These are phyloP conservation scores for Dascyllus trimaculatus DNA, from an alignment of 2,113 vertebrate genomes.

Conservation along the genomic window DNA sequence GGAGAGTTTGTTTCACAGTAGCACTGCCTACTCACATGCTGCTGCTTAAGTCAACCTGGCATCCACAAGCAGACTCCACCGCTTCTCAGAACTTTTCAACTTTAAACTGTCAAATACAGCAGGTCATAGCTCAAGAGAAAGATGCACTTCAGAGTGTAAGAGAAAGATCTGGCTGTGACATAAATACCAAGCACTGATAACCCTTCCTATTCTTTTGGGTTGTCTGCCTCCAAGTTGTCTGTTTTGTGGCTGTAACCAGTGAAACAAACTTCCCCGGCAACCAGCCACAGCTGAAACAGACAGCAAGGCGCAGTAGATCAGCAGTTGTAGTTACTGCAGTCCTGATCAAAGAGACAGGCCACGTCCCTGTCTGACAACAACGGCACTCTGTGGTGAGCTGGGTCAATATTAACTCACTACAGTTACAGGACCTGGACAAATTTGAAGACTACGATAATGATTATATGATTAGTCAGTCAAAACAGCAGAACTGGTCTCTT, in stretches of 20 bases:
- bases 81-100: constrained; percentile 11
- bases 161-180: not conserved
- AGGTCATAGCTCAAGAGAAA: not conserved
- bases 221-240: constrained; percentile 1
- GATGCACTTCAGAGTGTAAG: not conserved
- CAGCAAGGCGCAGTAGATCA: constrained; percentile 36
- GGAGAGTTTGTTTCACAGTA: constrained; percentile 46
- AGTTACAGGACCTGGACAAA: constrained; percentile 71
- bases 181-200: not conserved
- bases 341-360: constrained; percentile 67
- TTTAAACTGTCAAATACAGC: constrained; percentile 19
- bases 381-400: constrained; percentile 47
- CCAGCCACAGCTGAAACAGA: constrained; percentile 24
- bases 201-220: not conserved
- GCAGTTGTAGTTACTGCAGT: constrained; percentile 56
- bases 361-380: constrained; percentile 63
- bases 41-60: constrained; percentile 45
- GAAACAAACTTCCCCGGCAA: constrained; percentile 45
- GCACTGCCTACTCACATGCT: constrained; percentile 66
- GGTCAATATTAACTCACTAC: constrained; percentile 82
- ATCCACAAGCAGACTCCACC: constrained; percentile 13
- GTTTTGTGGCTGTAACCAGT: constrained; percentile 30
- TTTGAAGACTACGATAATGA: constrained; percentile 49
- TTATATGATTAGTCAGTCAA: constrained; percentile 1
- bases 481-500: not conserved